phyloP scores from a whole-genome alignment of 1,140 invertebrate genomes.

The Nephila pilipes region DNA sequence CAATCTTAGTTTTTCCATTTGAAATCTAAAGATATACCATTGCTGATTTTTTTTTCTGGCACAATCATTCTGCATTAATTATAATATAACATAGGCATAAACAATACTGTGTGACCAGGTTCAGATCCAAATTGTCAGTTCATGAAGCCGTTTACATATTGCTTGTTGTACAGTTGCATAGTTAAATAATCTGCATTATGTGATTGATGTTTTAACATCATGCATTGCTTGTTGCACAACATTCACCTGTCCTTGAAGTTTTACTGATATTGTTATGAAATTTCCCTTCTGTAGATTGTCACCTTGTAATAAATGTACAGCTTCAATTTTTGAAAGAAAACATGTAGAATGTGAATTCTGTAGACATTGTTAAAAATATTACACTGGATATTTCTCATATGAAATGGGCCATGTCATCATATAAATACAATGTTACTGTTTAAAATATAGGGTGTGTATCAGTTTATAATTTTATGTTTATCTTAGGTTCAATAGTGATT shows the following conservation, averaged over 20 bases:
- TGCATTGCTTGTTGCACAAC: constrained; percentile 58
- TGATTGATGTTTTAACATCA: constrained; percentile 37
- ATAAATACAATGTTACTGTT: neutral
- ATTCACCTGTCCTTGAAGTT: constrained; percentile 52
- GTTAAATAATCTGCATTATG: constrained; percentile 34
- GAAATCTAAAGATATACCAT: neutral
- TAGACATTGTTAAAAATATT: constrained; percentile 73
- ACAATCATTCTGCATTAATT: constrained; percentile 44
- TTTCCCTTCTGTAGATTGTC: constrained; percentile 63
- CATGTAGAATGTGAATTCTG: constrained; percentile 13
- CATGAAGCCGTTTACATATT: constrained; percentile 17
- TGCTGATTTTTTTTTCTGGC: constrained; percentile 46
- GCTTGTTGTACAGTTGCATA: constrained; percentile 62
- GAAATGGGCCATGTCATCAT: constrained; percentile 36
- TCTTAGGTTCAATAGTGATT: too few relatives aligned
- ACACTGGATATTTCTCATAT: constrained; percentile 41
- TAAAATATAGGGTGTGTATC: neutral
- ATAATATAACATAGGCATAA: neutral
- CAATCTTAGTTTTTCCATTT: constrained; percentile 19
- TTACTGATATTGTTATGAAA: constrained; percentile 49
- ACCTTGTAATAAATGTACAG: constrained; percentile 73
- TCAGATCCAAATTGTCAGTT: constrained; percentile 14
- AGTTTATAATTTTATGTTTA: too few relatives aligned
- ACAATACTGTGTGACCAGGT: constrained; percentile 52
- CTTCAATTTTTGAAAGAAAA: constrained; percentile 54